Base-by-base conservation (phyloP, 23 tunicate species). In the Ascidia mentula region DNA sequence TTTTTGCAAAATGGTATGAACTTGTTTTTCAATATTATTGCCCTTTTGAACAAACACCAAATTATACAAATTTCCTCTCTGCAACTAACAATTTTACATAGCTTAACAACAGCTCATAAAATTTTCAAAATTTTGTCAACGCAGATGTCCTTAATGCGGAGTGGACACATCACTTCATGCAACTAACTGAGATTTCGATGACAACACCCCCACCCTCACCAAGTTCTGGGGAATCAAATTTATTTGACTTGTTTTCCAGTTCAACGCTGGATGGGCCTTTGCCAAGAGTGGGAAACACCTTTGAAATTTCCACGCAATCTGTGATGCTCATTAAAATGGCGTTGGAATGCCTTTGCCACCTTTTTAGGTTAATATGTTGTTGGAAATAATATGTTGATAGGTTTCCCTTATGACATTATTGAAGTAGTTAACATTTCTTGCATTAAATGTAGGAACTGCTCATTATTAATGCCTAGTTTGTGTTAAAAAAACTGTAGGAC, bases 191-290 rank as follows among this genome's bases (percentile, higher is more conserved):
- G 28, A 36, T 77, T 36, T 61, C 80, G 30, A 85, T 81, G 90
- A 77, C 87, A 0, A 88, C 93, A 20, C 93, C 93, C 37, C 93
- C 93, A 22, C 93, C 93, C 0, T 88, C 93, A 12, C 93, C 93
- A 15, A 78, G 80, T 8, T 77, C 93, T 17, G 74, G 76, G 0
- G 75, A 71, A 26, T 34, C 83, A 32, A 87, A 80, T 65, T 40
- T 87, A 34, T 87, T 81, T 38, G 91, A 87, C 69, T 61, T 87
- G 9, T 87, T 87, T 45, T 37, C 65, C 2, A 28, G 65, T 9
- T 5, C 72, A n/a, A 4, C 45, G n/a, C 84, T 60, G 28, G 80
- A 34, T 35, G 84, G 73, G 12, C 59, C 79, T 35, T 74, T 73
- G 6, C 80, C 77, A 3, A 39, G 73, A 34, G 38, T 39, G 4